Conservation (phyloP, 2,888 invertebrate species). For the Ennomos quercinarius region DNA sequence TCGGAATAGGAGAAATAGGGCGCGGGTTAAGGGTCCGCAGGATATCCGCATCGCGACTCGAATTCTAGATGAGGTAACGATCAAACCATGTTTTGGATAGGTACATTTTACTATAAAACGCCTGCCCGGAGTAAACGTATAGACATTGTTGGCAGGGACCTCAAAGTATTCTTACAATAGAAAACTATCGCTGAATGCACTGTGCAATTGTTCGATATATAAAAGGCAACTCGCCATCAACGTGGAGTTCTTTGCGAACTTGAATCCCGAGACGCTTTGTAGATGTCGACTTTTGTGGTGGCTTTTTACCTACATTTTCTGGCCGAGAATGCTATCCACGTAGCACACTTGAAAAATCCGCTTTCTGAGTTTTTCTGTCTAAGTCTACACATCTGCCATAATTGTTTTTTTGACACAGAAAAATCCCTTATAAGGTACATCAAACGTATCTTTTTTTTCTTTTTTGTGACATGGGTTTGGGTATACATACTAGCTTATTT, state of each 20-base stretch:
- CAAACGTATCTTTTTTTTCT: not conserved
- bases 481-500: not conserved
- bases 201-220: constrained; percentile 57
- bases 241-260: constrained; percentile 56
- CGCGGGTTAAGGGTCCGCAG: constrained; percentile 79
- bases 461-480: not conserved
- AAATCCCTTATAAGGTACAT: too few species aligned
- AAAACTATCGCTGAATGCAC: constrained; percentile 41
- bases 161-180: constrained; percentile 24
- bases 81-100: constrained; percentile 53
- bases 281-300: constrained; percentile 56
- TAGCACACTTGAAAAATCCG: constrained; percentile 37
- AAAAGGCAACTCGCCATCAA: constrained; percentile 58
- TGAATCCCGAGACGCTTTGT: constrained; percentile 58
- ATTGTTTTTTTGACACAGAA: too few species aligned
- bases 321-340: constrained; percentile 41
- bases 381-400: constrained; percentile 9
- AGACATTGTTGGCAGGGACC: constrained; percentile 21
- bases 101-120: constrained; percentile 42
- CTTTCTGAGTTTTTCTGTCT: constrained; percentile 16
- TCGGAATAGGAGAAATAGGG: constrained; percentile 75
- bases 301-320: constrained; percentile 53
- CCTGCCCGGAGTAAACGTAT: constrained; percentile 17
- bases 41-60: constrained; percentile 76
- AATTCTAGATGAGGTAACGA: constrained; percentile 77